Conservation (phyloP, 2,888 invertebrate species). For the Tinea trinotella region DNA sequence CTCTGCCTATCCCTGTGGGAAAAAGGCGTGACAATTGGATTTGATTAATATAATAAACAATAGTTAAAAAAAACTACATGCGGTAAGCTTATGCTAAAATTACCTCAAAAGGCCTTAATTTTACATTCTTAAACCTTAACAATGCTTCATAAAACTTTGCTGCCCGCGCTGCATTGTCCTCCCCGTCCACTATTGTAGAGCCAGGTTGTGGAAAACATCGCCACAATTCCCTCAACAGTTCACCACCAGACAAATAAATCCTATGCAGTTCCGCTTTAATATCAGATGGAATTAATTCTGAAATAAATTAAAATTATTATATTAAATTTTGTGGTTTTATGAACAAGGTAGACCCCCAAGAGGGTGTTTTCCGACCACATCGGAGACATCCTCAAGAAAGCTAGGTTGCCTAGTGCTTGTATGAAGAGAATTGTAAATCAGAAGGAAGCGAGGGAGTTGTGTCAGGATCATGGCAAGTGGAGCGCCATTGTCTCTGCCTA, state of each 20-base stretch:
- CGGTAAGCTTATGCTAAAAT: not conserved
- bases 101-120: slow-evolving; percentile 89
- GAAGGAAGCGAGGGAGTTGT: no score
- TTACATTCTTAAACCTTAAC: slow-evolving; percentile 88
- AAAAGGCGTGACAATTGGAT: no score
- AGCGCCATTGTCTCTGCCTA: no score
- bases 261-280: slow-evolving; percentile 88
- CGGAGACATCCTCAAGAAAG: no score
- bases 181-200: slow-evolving; percentile 81
- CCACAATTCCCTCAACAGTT: slow-evolving; percentile 96
- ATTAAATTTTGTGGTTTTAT: not conserved
- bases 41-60: no score
- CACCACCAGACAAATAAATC: slow-evolving; percentile 88
- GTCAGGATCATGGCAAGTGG: no score
- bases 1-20: no score
- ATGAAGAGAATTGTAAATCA: no score
- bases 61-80: not conserved
- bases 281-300: slow-evolving; percentile 88
- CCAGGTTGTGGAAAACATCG: slow-evolving; percentile 91
- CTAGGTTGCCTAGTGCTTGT: no score
- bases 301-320: slow-evolving; percentile 10
- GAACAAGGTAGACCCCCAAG: no score
- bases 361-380: no score
- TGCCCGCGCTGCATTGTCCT: slow-evolving; percentile 86
- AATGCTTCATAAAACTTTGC: slow-evolving; percentile 92